Conservation (phyloP, 1,140 invertebrate species). For the Listronotus bonariensis region DNA sequence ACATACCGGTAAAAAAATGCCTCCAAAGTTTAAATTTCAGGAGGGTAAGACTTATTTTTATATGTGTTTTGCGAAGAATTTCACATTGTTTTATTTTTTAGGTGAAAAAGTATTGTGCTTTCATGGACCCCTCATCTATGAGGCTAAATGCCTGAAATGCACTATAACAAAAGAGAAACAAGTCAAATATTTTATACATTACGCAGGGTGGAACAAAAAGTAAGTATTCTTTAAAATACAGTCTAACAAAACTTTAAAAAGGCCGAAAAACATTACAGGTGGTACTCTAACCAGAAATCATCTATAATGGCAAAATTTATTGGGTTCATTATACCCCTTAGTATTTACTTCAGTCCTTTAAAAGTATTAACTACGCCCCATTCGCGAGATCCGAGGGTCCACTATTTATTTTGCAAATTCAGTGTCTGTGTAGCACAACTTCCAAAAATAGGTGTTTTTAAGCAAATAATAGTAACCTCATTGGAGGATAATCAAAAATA, state of each 20-base stretch:
- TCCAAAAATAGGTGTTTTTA: no score
- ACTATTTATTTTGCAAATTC: no score
- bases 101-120: slow-evolving; percentile 96
- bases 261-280: slow-evolving; percentile 3
- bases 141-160: slow-evolving; percentile 92
- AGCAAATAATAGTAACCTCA: no score
- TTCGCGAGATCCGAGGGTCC: no score
- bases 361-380: no score
- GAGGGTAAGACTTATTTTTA: slow-evolving; percentile 60
- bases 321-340: no score
- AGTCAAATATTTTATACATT: slow-evolving; percentile 92
- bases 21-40: slow-evolving; percentile 67
- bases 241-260: neutral
- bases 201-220: slow-evolving; percentile 98
- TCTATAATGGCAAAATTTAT: no score
- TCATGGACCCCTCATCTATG: slow-evolving; percentile 92
- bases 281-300: neutral
- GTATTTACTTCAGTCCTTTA: no score
- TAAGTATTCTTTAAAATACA: slow-evolving; percentile 56
- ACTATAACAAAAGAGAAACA: slow-evolving; percentile 82
- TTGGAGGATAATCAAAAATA: no score
- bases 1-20: slow-evolving; percentile 42
- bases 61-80: slow-evolving; percentile 16
- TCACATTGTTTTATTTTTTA: slow-evolving; percentile 55
- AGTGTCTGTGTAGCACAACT: no score